Evolutionary conservation across 1,140 invertebrate species (phyloP).

Genomic region (Amphibalanus amphitrite): DNA sequence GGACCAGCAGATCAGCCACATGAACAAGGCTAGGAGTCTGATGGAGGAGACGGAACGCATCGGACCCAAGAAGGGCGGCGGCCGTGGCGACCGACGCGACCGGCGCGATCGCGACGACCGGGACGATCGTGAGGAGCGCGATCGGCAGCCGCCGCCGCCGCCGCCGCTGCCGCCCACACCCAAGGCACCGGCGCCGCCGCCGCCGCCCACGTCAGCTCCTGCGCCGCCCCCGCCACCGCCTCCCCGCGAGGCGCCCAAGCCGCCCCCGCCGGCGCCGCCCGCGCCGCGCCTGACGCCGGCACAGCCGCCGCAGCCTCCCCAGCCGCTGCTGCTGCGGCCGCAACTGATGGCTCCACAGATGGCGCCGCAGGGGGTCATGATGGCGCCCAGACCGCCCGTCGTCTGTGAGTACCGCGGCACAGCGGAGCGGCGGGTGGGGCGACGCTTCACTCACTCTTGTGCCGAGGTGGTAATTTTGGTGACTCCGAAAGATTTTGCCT

Average conservation of each 20-base stretch:
- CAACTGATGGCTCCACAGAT: constrained; percentile 17
- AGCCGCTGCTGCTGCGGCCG: constrained; percentile 17
- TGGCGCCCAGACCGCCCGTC: constrained; percentile 18
- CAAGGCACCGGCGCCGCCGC: constrained; percentile 22
- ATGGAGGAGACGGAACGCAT: constrained; percentile 85
- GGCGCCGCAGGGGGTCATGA: constrained; percentile 16
- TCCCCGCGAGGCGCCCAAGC: constrained; percentile 1
- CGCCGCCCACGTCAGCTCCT: constrained; percentile 18
- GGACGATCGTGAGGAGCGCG: constrained; percentile 22
- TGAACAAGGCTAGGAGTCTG: constrained; percentile 82
- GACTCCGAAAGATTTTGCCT: too few species aligned
- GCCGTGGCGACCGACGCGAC: constrained; percentile 27
- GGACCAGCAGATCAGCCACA: constrained; percentile 93
- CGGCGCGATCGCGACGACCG: constrained; percentile 30
- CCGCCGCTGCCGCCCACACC: constrained; percentile 32
- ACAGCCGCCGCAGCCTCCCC: constrained; percentile 13
- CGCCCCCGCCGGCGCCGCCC: constrained; percentile 13
- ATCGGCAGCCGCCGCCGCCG: constrained; percentile 20
- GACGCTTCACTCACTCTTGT: too few species aligned
- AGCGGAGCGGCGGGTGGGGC: too few species aligned
- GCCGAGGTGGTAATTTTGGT: too few species aligned
- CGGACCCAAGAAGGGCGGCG: constrained; percentile 40
- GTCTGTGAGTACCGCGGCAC: constrained; percentile 4
- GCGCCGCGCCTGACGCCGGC: constrained; percentile 17
- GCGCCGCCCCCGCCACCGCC: constrained; percentile 16